Percentiles rank a stretch among this genome's conserved stretches.
Evolutionary conservation across 2,797 vertebrate genomes (phyloP).

Genomic region (Gouania willdenowi): DNA sequence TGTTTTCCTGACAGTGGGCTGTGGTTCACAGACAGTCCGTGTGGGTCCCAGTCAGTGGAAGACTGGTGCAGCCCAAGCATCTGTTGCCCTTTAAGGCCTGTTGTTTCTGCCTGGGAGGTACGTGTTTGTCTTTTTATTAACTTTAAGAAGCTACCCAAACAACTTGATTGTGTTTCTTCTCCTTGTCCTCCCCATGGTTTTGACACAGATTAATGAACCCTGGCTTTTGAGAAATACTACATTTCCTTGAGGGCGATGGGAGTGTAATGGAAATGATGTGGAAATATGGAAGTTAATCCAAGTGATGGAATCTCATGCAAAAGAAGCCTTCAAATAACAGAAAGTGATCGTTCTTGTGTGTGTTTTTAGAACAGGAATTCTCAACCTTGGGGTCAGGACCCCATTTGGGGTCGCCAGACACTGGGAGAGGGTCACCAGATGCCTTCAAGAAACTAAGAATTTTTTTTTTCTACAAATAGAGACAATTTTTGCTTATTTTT

Average conservation of each 20-base stretch:
- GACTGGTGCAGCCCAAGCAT: background rate
- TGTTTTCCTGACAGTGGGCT: no score
- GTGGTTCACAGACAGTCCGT: no score
- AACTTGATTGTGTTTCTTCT: slow-evolving; percentile 25
- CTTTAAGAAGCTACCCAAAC: slow-evolving; percentile 1
- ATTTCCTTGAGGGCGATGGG: slow-evolving; percentile 31
- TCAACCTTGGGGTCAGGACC: no score
- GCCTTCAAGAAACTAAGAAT: no score
- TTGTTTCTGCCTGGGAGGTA: slow-evolving; percentile 6
- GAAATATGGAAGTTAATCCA: slow-evolving; percentile 60
- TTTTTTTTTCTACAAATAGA: no score
- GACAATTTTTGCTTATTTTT: no score
- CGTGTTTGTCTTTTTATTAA: slow-evolving; percentile 12
- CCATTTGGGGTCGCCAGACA: no score
- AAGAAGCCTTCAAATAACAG: slow-evolving; percentile 37
- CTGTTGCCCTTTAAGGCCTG: background rate
- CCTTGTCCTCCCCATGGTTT: slow-evolving; percentile 31
- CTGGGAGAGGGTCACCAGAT: no score
- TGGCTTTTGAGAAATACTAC: slow-evolving; percentile 29
- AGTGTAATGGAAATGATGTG: slow-evolving; percentile 57
- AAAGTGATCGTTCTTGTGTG: background rate
- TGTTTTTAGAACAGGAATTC: no score
- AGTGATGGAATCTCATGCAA: no score
- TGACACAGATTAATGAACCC: slow-evolving; percentile 46
- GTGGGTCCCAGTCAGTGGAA: no score